Conservation (phyloP, 2,888 invertebrate species). For the Agrochola macilenta region DNA sequence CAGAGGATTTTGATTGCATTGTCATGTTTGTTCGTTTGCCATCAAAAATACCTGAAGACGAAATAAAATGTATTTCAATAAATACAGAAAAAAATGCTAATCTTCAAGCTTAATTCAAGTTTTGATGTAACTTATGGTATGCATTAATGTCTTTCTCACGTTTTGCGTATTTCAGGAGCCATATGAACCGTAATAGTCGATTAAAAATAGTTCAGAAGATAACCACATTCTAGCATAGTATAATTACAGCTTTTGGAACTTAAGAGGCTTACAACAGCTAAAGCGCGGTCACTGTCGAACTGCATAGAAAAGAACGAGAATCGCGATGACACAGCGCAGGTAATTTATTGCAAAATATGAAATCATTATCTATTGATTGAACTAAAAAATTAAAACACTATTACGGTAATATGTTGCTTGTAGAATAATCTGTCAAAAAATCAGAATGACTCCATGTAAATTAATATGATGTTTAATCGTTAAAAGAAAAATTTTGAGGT, state of each 20-base stretch:
- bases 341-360: too few relatives aligned
- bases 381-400: too few relatives aligned
- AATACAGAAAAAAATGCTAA: background rate
- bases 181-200: background rate
- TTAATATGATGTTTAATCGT: too few relatives aligned
- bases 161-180: background rate
- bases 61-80: background rate
- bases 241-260: background rate
- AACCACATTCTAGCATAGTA: background rate
- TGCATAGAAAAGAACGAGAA: too few relatives aligned
- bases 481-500: too few relatives aligned
- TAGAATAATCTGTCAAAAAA: too few relatives aligned
- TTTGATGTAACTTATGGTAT: background rate
- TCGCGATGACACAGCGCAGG: too few relatives aligned
- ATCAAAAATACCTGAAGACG: background rate
- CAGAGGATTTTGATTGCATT: constrained; percentile 38
- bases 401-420: too few relatives aligned
- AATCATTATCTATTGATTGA: too few relatives aligned
- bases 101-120: background rate
- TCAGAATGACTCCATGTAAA: too few relatives aligned
- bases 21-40: constrained; percentile 34
- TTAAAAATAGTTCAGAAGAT: background rate
- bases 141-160: background rate
- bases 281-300: too few relatives aligned
- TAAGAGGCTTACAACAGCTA: background rate